Conservation (phyloP, 37 sponge, comb jelly and placozoan species). For the Halisarca cf. caerulea region DNA sequence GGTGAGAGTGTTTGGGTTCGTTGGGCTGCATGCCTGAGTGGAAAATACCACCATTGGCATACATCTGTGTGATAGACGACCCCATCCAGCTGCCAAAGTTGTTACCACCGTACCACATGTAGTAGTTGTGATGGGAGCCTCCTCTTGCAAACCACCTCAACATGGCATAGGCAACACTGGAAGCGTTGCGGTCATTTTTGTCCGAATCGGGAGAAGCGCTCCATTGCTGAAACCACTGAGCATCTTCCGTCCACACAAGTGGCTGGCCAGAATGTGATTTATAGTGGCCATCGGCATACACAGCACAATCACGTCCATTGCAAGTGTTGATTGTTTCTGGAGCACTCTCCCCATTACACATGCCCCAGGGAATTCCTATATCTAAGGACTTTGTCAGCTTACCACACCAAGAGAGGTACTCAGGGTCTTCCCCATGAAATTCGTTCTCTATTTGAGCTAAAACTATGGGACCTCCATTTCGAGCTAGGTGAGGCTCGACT, state of each 20-base stretch:
- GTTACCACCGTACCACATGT: slow-evolving; percentile 73
- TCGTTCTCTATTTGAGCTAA: slow-evolving; percentile 72
- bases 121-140: slow-evolving; percentile 62
- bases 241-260: slow-evolving; percentile 62
- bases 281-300: slow-evolving; percentile 39
- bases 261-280: slow-evolving; percentile 52
- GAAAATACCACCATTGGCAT: slow-evolving; percentile 53
- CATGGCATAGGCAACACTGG: slow-evolving; percentile 47
- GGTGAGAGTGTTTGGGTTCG: slow-evolving; percentile 59
- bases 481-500: slow-evolving; percentile 25
- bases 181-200: slow-evolving; percentile 8
- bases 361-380: slow-evolving; percentile 53
- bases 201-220: neutral
- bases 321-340: slow-evolving; percentile 53
- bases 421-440: slow-evolving; percentile 24
- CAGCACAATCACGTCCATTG: slow-evolving; percentile 46
- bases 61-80: slow-evolving; percentile 35
- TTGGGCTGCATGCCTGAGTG: slow-evolving; percentile 45
- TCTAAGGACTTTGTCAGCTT: slow-evolving; percentile 2
- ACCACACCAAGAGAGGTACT: slow-evolving; percentile 60
- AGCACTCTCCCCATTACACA: slow-evolving; percentile 70
- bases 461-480: slow-evolving; percentile 57
- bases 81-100: slow-evolving; percentile 39
- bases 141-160: slow-evolving; percentile 62
- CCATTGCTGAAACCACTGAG: slow-evolving; percentile 57